phyloP scores from a whole-genome alignment of 2,888 invertebrate species.

The Apodemia zela region DNA sequence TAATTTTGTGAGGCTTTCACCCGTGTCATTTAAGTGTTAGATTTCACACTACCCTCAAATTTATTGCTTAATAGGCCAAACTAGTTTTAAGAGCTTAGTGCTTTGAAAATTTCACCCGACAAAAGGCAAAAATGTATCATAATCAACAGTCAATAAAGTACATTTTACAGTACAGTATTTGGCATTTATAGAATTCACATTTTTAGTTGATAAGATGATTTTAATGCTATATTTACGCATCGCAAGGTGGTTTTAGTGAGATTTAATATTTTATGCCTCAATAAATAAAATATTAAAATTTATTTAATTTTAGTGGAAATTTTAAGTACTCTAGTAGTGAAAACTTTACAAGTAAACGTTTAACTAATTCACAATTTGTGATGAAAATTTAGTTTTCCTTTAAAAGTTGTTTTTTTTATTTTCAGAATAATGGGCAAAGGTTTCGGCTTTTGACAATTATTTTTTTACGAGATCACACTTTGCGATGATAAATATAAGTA shows the following conservation, averaged over 20 bases:
- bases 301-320: too few species aligned
- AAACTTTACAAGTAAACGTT: too few species aligned
- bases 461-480: background rate
- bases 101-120: slow-evolving; percentile 35
- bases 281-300: too few species aligned
- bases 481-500: slow-evolving; percentile 6
- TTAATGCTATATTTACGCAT: slow-evolving; percentile 19
- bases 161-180: slow-evolving; percentile 13
- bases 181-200: slow-evolving; percentile 8
- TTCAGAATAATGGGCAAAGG: too few species aligned
- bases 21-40: background rate
- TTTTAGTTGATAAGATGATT: slow-evolving; percentile 13
- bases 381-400: too few species aligned
- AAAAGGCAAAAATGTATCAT: slow-evolving; percentile 27
- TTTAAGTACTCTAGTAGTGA: too few species aligned
- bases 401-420: too few species aligned
- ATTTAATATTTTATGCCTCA: too few species aligned
- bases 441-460: background rate
- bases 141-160: slow-evolving; percentile 6
- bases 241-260: slow-evolving; percentile 12
- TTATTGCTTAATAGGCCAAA: slow-evolving; percentile 43
- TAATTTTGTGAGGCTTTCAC: background rate
- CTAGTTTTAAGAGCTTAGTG: slow-evolving; percentile 45
- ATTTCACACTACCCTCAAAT: background rate
- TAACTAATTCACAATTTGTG: too few species aligned